phyloP scores from a whole-genome alignment of 1,140 invertebrate species.

The Penaeus vannamei region DNA sequence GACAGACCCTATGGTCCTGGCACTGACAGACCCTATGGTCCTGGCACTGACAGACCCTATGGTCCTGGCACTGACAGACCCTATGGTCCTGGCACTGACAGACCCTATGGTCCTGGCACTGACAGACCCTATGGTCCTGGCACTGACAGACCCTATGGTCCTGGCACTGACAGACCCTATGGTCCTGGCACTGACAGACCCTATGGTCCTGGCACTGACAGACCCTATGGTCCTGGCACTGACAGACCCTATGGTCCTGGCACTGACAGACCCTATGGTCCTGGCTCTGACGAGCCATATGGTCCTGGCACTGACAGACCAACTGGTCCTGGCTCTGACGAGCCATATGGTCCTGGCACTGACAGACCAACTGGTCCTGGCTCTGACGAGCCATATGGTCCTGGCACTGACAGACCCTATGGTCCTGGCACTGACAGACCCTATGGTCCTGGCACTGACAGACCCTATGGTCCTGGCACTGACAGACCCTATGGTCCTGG shows the following conservation, averaged over 20 bases:
- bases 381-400: background rate
- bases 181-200: constrained; percentile 14
- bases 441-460: background rate
- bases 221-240: constrained; percentile 1
- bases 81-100: background rate
- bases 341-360: background rate
- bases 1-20: constrained; percentile 17
- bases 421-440: constrained; percentile 23
- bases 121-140: constrained; percentile 9
- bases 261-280: constrained; percentile 26
- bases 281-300: constrained; percentile 6
- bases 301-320: constrained; percentile 11
- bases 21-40: constrained; percentile 19
- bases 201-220: constrained; percentile 10
- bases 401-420: constrained; percentile 9
- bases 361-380: background rate
- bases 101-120: constrained; percentile 9
- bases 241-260: constrained; percentile 1
- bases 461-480: constrained; percentile 12
- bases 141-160: background rate
- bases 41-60: constrained; percentile 27
- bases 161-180: background rate
- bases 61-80: background rate
- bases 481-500: background rate
- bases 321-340: background rate